These are phyloP conservation scores for Caenorhabditis imperialis DNA, from an alignment of 2,888 invertebrate species.

Conservation along the genomic window DNA sequence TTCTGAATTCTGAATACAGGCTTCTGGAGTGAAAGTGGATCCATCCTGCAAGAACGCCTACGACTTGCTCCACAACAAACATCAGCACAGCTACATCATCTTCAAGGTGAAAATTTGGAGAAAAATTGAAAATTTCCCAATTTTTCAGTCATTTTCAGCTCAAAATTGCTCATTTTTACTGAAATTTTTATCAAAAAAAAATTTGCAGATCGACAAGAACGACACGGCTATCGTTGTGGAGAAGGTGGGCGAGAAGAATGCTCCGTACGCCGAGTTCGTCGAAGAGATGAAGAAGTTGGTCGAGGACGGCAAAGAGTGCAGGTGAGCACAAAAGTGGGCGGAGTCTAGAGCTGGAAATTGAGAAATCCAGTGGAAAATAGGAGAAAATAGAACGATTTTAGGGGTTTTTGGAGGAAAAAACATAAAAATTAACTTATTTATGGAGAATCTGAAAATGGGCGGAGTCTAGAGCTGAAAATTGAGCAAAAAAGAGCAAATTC, in stretches of 20 bases:
- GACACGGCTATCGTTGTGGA: conserved; percentile 78
- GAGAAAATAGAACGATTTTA: too few species aligned
- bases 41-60: conserved; percentile 77
- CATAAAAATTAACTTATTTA: too few species aligned
- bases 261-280: conserved; percentile 78
- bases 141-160: too few species aligned
- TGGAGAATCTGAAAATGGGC: conserved; percentile 39
- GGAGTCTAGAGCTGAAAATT: conserved; percentile 1
- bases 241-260: conserved; percentile 77
- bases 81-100: conserved; percentile 77
- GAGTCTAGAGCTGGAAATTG: background rate
- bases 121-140: too few species aligned
- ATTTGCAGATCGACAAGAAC: conserved; percentile 73
- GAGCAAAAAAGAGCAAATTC: too few species aligned
- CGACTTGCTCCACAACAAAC: conserved; percentile 77
- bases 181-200: background rate
- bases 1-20: conserved; percentile 51
- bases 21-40: conserved; percentile 77
- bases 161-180: too few species aligned
- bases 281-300: conserved; percentile 73
- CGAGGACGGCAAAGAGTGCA: conserved; percentile 77
- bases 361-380: background rate
- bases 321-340: conserved; percentile 40
- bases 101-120: conserved; percentile 65
- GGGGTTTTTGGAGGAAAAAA: too few species aligned